These are phyloP conservation scores for Labeo rohita DNA, from an alignment of 2,113 vertebrate genomes.

Conservation along the genomic window DNA sequence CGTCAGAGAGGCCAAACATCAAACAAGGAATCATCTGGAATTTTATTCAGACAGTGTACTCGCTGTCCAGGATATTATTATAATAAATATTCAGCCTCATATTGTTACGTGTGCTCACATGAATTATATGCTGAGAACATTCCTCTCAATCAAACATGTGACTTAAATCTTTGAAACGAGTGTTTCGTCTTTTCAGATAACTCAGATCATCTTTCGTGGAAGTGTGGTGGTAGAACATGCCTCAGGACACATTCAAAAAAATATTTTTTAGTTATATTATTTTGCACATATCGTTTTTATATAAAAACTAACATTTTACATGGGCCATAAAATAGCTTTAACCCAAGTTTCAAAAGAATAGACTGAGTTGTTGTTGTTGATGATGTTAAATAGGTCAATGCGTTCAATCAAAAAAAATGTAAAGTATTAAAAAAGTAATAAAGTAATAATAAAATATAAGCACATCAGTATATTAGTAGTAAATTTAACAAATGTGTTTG, in stretches of 20 bases:
- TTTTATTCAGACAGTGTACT: conserved; percentile 16
- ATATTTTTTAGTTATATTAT: not conserved
- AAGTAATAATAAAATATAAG: too few relatives aligned
- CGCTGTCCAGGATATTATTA: not conserved
- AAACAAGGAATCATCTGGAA: conserved; percentile 25
- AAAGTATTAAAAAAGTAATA: too few relatives aligned
- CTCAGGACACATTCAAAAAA: not conserved
- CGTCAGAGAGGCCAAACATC: conserved; percentile 1
- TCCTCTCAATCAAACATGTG: not conserved
- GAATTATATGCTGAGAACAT: conserved; percentile 17
- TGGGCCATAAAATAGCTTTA: not conserved
- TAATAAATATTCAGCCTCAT: conserved; percentile 28
- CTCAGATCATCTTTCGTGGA: conserved; percentile 1
- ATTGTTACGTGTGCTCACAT: conserved; percentile 25
- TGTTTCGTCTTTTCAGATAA: not conserved
- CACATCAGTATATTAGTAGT: not conserved
- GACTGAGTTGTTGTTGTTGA: not conserved
- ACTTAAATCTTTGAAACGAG: not conserved
- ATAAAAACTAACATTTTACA: not conserved
- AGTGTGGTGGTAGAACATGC: not conserved
- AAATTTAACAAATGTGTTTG: not conserved
- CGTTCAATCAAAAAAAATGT: not conserved
- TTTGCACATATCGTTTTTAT: not conserved
- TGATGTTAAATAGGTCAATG: not conserved
- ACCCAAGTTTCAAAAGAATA: not conserved